A percentile compares a stretch with the other conserved stretches of the same genome.
phyloP scores from a whole-genome alignment of 2,113 vertebrate genomes.

The Symphodus melops region DNA sequence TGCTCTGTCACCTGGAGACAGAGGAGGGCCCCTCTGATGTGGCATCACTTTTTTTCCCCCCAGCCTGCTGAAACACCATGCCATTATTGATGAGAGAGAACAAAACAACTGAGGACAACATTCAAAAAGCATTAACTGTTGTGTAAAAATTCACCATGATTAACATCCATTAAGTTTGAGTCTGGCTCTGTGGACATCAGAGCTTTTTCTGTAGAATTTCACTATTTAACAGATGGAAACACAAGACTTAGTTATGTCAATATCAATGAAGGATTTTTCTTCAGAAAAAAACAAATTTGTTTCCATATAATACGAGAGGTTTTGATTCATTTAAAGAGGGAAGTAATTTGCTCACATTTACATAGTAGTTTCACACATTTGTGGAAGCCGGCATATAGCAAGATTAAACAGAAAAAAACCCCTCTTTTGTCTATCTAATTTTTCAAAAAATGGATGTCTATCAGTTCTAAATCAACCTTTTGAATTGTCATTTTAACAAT shows the following conservation, averaged over 20 bases:
- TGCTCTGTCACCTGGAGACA: conserved; percentile 62
- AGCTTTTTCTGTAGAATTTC: background rate
- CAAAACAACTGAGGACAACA: background rate
- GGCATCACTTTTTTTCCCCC: conserved; percentile 31
- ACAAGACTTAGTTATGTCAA: background rate
- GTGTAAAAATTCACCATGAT: conserved; percentile 1
- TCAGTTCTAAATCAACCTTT: no score
- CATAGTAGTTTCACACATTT: no score
- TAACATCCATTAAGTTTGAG: background rate
- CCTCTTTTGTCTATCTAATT: no score
- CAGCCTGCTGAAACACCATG: conserved; percentile 8
- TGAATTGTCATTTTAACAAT: no score
- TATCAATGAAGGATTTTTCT: no score
- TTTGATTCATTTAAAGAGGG: no score
- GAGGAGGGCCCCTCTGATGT: conserved; percentile 35
- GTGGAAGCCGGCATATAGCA: no score
- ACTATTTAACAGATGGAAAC: background rate
- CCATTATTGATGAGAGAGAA: conserved; percentile 21
- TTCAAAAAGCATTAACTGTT: conserved; percentile 3
- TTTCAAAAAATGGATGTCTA: no score
- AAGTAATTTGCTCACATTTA: no score
- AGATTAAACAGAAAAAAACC: no score
- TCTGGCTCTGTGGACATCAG: background rate
- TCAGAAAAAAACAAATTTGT: no score
- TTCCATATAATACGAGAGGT: no score